Conservation (phyloP, 2,797 vertebrate genomes). For the Alcedo atthis region DNA sequence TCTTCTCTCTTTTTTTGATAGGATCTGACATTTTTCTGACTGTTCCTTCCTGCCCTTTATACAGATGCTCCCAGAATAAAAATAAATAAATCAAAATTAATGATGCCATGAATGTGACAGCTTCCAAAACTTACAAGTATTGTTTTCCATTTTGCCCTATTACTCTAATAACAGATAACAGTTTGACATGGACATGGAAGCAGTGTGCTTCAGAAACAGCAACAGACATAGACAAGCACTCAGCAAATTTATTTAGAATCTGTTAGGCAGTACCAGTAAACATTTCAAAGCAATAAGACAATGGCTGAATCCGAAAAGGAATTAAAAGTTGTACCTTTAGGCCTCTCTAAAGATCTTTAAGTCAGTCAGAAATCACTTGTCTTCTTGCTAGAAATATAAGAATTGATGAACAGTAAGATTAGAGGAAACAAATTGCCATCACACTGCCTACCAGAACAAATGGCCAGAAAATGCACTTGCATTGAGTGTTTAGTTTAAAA, state of each 20-base stretch:
- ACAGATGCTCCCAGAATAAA: not conserved
- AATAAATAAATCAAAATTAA: conserved; percentile 38
- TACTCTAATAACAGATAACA: not conserved
- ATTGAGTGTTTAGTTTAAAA: not conserved
- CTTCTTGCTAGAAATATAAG: not conserved
- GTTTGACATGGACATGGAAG: not conserved
- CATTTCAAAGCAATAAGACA: not conserved
- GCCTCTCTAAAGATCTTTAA: not conserved
- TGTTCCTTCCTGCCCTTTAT: not conserved
- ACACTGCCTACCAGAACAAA: not conserved
- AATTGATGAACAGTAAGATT: not conserved
- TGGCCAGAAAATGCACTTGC: not conserved
- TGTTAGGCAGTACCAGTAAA: not conserved
- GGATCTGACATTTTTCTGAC: conserved; percentile 28
- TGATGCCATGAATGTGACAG: not conserved
- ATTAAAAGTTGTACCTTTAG: not conserved
- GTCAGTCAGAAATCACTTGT: not conserved
- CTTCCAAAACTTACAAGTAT: conserved; percentile 7
- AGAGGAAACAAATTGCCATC: not conserved
- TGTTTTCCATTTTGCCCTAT: not conserved
- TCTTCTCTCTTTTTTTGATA: not conserved
- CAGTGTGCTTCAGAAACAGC: not conserved
- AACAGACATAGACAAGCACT: not conserved
- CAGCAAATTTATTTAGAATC: not conserved
- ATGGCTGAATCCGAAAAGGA: not conserved